phyloP scores from a whole-genome alignment of 1,140 invertebrate genomes.

The Aphelinus atriplicis region DNA sequence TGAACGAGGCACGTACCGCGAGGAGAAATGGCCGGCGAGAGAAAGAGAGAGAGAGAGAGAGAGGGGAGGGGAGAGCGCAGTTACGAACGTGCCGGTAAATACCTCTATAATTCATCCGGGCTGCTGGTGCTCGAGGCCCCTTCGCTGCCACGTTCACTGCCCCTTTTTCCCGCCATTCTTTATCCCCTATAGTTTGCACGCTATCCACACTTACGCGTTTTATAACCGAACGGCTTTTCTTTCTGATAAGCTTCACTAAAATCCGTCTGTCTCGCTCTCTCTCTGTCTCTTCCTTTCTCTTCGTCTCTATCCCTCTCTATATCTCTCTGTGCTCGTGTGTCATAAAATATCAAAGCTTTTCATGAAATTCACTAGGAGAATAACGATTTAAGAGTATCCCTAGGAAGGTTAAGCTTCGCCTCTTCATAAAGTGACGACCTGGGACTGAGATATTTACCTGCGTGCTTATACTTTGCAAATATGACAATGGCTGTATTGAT shows the following conservation, averaged over 20 bases:
- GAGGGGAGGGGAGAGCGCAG: constrained; percentile 1
- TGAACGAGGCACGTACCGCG: constrained; percentile 12
- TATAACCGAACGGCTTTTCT: too few relatives aligned
- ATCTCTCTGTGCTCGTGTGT: too few relatives aligned
- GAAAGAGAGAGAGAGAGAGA: constrained; percentile 4
- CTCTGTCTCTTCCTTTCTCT: not conserved
- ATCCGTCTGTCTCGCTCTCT: not conserved
- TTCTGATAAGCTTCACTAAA: too few relatives aligned
- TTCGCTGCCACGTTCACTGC: not conserved
- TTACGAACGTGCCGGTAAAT: constrained; percentile 34
- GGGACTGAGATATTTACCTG: too few relatives aligned
- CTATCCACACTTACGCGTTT: too few relatives aligned
- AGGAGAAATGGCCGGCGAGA: not conserved
- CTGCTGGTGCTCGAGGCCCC: not conserved
- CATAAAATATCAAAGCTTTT: too few relatives aligned
- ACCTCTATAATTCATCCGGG: constrained; percentile 10
- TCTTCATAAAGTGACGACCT: too few relatives aligned
- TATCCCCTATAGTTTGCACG: constrained; percentile 2
- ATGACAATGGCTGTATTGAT: too few relatives aligned
- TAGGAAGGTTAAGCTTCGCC: too few relatives aligned
- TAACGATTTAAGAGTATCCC: too few relatives aligned
- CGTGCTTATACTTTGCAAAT: too few relatives aligned
- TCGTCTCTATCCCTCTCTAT: not conserved
- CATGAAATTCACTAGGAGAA: too few relatives aligned
- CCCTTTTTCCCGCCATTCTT: not conserved